Conservation (phyloP, 2,888 invertebrate genomes). For the Phoenoteleia sp. region DNA sequence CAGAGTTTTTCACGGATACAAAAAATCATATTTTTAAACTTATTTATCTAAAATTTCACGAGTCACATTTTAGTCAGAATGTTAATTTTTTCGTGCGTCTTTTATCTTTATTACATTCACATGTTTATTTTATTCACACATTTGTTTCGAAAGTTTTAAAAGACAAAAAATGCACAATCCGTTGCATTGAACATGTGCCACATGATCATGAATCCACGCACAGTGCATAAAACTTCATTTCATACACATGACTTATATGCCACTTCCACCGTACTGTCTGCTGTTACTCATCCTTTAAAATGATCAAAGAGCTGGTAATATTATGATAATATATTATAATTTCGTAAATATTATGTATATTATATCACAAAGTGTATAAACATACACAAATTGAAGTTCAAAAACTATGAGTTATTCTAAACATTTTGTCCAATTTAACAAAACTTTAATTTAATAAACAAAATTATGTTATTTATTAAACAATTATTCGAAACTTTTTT, state of each 20-base stretch:
- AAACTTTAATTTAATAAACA: too few relatives aligned
- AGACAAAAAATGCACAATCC: constrained; percentile 45
- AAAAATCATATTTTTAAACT: too few relatives aligned
- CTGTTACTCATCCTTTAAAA: neutral
- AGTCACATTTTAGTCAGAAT: too few relatives aligned
- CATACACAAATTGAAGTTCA: too few relatives aligned
- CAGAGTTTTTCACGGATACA: too few relatives aligned
- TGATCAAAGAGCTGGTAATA: neutral
- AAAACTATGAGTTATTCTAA: too few relatives aligned
- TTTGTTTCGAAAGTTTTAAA: constrained; percentile 45
- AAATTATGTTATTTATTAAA: too few relatives aligned
- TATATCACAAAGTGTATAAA: too few relatives aligned
- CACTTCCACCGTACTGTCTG: neutral
- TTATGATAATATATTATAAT: neutral
- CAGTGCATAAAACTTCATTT: constrained; percentile 60
- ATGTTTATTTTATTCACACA: constrained; percentile 41
- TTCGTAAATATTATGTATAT: too few relatives aligned
- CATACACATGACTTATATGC: constrained; percentile 48
- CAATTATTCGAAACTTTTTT: too few relatives aligned
- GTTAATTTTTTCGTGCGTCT: constrained; percentile 20
- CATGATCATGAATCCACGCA: constrained; percentile 51
- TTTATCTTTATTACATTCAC: constrained; percentile 19
- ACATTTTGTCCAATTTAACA: too few relatives aligned
- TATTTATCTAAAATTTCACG: too few relatives aligned
- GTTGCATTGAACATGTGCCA: constrained; percentile 38